Evolutionary conservation across 2,888 invertebrate genomes (phyloP), one percentile per base, ranked within the genome.

Genomic region (Brachypterus glaber): DNA sequence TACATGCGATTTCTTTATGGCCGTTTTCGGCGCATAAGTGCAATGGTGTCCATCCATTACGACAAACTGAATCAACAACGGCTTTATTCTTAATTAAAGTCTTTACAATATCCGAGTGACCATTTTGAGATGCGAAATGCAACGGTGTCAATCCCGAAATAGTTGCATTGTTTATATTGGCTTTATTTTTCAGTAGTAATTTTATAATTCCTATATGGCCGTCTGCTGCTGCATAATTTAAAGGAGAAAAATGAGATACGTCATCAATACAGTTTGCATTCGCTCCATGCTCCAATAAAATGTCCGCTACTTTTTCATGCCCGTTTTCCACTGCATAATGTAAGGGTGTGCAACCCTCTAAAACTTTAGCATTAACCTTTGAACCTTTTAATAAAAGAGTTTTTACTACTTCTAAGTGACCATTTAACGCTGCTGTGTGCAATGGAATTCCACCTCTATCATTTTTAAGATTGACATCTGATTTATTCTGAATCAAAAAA

Each of bases 391-490:
- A 34, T 17, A 76, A 44, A 27, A 77, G 57, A 46, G 66, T 61
- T 26, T 61, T 39, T 2, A 72, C 58, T 43, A 69, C 58, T 12
- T 64, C 53, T 2, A 46, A 36, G 24, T 63, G 66, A 2, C 65
- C 59, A 49, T 64, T 65, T 51, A 76, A 75, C 1, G 74, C 72
- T 4, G 76, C 76, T 49, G 74, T 71, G 50, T 77, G 77, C 3
- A 77, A 48, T 0, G 74, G 65, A 15, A 68, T 64, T 57, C 76
- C 76, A 35, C 70, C 71, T 49, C 75, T 73, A 33, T 62, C 58
- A 54, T 76, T 76, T 34, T 46, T 50, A 26, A 47, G 48, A 43
- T 58, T 44, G 1, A 55, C 45, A n/a, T n/a, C n/a, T n/a, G n/a
- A n/a, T 4, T 31, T 33, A 15, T 31, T 39, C n/a, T 42, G 32